A percentile compares a stretch with the other conserved stretches of the same genome.
phyloP scores from a whole-genome alignment of 2,113 vertebrate species.

The Hystrix cristata region DNA sequence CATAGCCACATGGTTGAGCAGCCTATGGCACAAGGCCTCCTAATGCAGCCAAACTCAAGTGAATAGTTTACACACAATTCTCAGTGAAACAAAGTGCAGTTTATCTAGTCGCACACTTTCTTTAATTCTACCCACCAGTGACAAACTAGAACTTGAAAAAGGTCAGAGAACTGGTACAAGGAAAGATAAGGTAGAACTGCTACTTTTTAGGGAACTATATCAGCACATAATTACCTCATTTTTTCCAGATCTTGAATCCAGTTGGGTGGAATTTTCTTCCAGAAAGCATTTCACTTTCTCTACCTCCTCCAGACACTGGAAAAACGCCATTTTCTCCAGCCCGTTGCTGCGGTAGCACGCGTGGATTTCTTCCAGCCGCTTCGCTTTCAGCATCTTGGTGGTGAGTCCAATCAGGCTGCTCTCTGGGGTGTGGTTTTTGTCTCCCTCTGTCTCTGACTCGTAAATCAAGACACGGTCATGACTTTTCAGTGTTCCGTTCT shows the following conservation, averaged over 20 bases:
- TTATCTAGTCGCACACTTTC: background rate
- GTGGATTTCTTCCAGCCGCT: slow-evolving; percentile 90
- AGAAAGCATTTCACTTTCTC: slow-evolving; percentile 92
- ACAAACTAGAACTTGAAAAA: background rate
- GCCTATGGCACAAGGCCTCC: background rate
- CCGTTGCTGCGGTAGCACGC: slow-evolving; percentile 85
- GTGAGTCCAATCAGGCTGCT: slow-evolving; percentile 75
- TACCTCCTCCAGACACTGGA: slow-evolving; percentile 91
- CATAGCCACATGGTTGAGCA: no score
- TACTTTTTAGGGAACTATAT: background rate
- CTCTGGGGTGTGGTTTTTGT: slow-evolving; percentile 46
- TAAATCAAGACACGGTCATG: slow-evolving; percentile 78
- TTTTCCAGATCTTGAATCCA: slow-evolving; percentile 71
- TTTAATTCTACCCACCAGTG: background rate
- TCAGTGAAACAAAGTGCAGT: background rate
- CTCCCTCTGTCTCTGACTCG: slow-evolving; percentile 79
- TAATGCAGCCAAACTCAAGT: no score
- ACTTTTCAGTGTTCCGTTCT: slow-evolving; percentile 77
- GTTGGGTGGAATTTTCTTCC: slow-evolving; percentile 90
- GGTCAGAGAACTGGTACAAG: background rate
- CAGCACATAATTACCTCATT: slow-evolving; percentile 84
- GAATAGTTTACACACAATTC: background rate
- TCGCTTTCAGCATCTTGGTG: slow-evolving; percentile 88
- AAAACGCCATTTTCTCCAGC: slow-evolving; percentile 89
- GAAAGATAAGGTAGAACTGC: background rate